A percentile compares a stretch with the other conserved stretches of the same genome.
These are phyloP conservation scores for Propsilocerus akamusi DNA, from an alignment of 1,140 invertebrate genomes.

Conservation along the genomic window DNA sequence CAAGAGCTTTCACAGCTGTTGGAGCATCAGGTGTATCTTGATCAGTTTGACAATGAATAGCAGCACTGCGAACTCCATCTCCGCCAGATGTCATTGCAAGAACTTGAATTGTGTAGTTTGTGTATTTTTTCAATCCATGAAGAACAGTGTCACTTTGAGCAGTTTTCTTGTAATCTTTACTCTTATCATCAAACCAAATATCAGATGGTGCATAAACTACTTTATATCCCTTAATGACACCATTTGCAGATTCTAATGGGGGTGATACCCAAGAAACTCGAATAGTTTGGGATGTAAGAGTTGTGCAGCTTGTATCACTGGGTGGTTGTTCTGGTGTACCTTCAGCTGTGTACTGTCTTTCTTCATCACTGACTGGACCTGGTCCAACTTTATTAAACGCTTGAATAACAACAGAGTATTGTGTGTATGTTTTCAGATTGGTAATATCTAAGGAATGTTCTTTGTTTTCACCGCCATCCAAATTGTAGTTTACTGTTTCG, in stretches of 20 bases:
- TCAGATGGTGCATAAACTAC: constrained; percentile 86
- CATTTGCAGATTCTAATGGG: constrained; percentile 74
- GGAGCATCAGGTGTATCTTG: constrained; percentile 89
- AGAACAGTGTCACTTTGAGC: constrained; percentile 82
- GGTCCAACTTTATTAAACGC: constrained; percentile 89
- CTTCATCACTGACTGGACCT: constrained; percentile 75
- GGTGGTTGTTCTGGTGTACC: constrained; percentile 86
- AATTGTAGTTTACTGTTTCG: constrained; percentile 80
- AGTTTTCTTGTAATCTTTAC: constrained; percentile 78
- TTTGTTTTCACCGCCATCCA: constrained; percentile 57
- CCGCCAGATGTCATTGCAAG: constrained; percentile 86
- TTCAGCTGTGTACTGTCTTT: constrained; percentile 80
- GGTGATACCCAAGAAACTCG: constrained; percentile 85
- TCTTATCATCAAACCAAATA: constrained; percentile 81
- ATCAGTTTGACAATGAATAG: constrained; percentile 87
- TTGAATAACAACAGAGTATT: constrained; percentile 87
- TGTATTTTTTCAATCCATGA: constrained; percentile 83
- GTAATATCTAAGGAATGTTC: constrained; percentile 70
- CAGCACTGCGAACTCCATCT: constrained; percentile 78
- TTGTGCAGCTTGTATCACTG: constrained; percentile 76
- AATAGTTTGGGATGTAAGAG: constrained; percentile 82
- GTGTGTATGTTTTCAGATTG: constrained; percentile 78
- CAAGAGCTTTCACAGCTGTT: constrained; percentile 76
- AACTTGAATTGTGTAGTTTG: constrained; percentile 94
- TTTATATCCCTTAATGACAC: constrained; percentile 91